phyloP scores from a whole-genome alignment of 92 coral and sea anemone genomes.

The Bergia sp. region DNA sequence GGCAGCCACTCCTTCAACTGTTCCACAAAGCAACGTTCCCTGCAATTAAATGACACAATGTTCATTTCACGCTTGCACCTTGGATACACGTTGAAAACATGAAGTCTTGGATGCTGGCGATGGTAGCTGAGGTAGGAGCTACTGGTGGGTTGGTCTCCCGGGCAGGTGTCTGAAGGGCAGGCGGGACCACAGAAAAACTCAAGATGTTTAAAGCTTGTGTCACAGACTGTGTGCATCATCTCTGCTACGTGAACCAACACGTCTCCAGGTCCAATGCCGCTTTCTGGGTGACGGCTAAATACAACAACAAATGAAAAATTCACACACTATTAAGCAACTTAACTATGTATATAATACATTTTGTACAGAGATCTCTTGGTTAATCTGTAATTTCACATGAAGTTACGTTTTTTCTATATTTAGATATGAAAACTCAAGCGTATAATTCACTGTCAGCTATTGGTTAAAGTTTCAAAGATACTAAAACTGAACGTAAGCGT shows the following conservation, averaged over 20 bases:
- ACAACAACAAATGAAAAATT: background rate
- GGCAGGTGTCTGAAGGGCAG: background rate
- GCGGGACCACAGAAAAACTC: background rate
- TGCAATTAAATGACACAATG: background rate
- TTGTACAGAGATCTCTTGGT: too few species aligned
- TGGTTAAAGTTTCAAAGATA: too few species aligned
- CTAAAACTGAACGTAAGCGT: too few species aligned
- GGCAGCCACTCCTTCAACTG: background rate
- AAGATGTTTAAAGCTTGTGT: background rate
- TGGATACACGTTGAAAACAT: background rate
- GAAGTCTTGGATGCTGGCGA: background rate
- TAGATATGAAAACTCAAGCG: too few species aligned
- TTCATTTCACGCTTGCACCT: constrained; percentile 9
- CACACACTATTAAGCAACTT: background rate
- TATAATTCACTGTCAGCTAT: too few species aligned
- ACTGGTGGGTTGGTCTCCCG: background rate
- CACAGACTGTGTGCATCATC: constrained; percentile 18
- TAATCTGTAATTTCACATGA: too few species aligned
- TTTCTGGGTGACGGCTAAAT: background rate
- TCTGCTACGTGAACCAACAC: constrained; percentile 7
- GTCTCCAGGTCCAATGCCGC: background rate
- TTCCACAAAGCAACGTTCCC: background rate
- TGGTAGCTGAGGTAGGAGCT: constrained; percentile 1
- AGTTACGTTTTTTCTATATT: too few species aligned
- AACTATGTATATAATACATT: too few species aligned